Conservation (phyloP, 2,113 vertebrate genomes). For the Phycodurus eques region DNA sequence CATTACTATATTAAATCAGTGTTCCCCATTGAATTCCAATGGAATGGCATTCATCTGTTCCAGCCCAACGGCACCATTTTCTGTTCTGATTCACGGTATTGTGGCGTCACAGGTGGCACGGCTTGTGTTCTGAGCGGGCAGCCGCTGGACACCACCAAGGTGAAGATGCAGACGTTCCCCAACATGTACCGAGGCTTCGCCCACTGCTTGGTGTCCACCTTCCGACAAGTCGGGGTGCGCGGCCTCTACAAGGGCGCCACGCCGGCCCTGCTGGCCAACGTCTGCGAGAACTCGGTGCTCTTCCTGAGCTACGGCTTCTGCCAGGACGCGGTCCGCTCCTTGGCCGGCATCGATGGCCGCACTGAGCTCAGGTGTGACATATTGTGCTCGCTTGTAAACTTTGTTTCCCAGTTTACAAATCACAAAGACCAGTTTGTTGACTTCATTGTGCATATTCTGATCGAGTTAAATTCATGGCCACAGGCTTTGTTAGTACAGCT, state of each 20-base stretch:
- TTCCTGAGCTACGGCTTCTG: constrained; percentile 99
- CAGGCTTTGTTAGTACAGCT: too few species aligned
- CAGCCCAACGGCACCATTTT: too few species aligned
- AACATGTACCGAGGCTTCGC: constrained; percentile 82
- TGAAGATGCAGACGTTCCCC: constrained; percentile 98
- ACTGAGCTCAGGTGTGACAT: constrained; percentile 80
- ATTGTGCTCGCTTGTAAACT: background rate
- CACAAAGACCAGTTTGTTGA: too few species aligned
- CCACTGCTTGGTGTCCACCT: constrained; percentile 84
- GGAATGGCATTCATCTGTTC: too few species aligned
- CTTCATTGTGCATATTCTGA: too few species aligned
- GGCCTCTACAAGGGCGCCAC: constrained; percentile 93
- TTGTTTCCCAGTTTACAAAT: too few species aligned
- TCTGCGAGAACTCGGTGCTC: constrained; percentile 92
- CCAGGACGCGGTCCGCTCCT: constrained; percentile 83
- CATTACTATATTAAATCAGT: too few species aligned
- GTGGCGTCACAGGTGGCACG: constrained; percentile 75
- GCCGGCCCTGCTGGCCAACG: constrained; percentile 89
- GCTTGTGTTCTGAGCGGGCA: constrained; percentile 4
- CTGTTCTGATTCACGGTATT: too few species aligned
- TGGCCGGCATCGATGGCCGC: constrained; percentile 73
- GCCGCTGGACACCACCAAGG: constrained; percentile 79
- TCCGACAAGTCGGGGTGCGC: constrained; percentile 83
- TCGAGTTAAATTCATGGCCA: too few species aligned
- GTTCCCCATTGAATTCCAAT: too few species aligned